A percentile compares a stretch with the other conserved stretches of the same genome.
Conservation (phyloP, 1,140 invertebrate genomes). For the Plectrocnemia conspersa region DNA sequence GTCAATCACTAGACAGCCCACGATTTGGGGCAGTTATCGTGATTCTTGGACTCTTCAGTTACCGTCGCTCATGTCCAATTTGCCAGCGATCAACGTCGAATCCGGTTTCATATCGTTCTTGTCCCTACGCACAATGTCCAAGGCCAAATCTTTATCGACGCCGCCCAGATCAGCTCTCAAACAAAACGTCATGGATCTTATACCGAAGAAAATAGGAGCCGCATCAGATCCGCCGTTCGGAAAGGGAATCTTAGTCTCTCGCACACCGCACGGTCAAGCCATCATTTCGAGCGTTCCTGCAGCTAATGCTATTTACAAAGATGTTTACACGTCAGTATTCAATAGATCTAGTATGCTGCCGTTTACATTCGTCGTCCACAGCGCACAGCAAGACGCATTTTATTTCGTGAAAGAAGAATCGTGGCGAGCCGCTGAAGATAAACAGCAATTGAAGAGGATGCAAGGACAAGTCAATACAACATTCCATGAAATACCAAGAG, state of each 20-base stretch:
- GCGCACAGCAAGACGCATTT: conserved; percentile 84
- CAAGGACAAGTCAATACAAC: conserved; percentile 91
- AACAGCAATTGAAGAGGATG: conserved; percentile 79
- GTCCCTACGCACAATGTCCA: conserved; percentile 66
- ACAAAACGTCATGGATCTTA: conserved; percentile 66
- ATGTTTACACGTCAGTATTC: conserved; percentile 90
- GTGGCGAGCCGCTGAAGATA: conserved; percentile 82
- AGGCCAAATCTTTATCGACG: conserved; percentile 65
- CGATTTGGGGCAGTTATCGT: conserved; percentile 56
- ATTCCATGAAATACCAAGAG: conserved; percentile 74
- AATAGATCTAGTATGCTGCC: conserved; percentile 85
- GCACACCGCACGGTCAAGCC: conserved; percentile 70
- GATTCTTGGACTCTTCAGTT: conserved; percentile 47
- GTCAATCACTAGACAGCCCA: conserved; percentile 53
- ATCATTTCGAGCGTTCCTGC: conserved; percentile 81
- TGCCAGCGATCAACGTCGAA: conserved; percentile 61
- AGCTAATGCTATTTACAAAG: conserved; percentile 82
- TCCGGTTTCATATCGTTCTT: conserved; percentile 77
- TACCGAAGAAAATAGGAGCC: conserved; percentile 65
- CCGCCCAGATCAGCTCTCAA: conserved; percentile 70
- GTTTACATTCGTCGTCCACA: conserved; percentile 84
- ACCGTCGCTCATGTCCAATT: conserved; percentile 47
- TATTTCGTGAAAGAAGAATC: conserved; percentile 92
- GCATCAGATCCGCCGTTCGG: conserved; percentile 83
- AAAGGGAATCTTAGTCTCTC: conserved; percentile 83